Base-by-base conservation (phyloP, 92 coral and sea anemone species). In the Heteractis magnifica region DNA sequence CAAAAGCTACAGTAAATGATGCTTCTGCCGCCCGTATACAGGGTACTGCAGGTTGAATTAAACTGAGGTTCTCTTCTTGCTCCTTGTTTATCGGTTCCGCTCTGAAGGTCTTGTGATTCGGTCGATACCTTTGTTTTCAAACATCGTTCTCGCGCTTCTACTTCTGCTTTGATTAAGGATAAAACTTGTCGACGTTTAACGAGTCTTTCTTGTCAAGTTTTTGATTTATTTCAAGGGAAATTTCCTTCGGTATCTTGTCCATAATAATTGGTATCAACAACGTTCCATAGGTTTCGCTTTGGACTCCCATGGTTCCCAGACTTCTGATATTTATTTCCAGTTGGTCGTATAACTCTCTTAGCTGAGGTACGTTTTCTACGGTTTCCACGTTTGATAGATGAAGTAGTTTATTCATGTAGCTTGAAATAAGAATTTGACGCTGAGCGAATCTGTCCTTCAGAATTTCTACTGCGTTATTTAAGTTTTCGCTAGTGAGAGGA, bases 241-340 rank as follows among this genome's bases (percentile, higher is more conserved):
- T 15, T 49, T 71, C 89, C 18, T 56, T 58, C 12, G 89, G 85
- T 10, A 80, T 76, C 64, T 86, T 81, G 19, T 82, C 77, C 52
- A 81, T 56, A 14, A 86, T 64, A 34, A 86, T 62, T 16, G 90
- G 90, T 52, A 81, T 74, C 53, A 65, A 78, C 15, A 73, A 55
- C 20, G 81, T 56, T 41, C 83, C 87, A 59, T 59, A 59, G 65
- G 65, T 59, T 14, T 59, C 65, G 16, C 65, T 59, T 59, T 59
- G 65, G 16, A 59, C n/a, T 59, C 65, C 65, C 65, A 59, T 26
- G 26, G 26, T 26, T 59, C 76, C 51, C 84, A 86, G 77, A 76
- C 90, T 72, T 34, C 82, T 64, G 77, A 81, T 86, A 56, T 81
- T 72, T 21, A 65, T 75, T 76, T 86, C 89, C 48, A 86, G 72